A percentile compares a stretch with the other conserved stretches of the same genome.
These are phyloP conservation scores for Petaurus breviceps DNA, from an alignment of 2,113 vertebrate species.

Conservation along the genomic window DNA sequence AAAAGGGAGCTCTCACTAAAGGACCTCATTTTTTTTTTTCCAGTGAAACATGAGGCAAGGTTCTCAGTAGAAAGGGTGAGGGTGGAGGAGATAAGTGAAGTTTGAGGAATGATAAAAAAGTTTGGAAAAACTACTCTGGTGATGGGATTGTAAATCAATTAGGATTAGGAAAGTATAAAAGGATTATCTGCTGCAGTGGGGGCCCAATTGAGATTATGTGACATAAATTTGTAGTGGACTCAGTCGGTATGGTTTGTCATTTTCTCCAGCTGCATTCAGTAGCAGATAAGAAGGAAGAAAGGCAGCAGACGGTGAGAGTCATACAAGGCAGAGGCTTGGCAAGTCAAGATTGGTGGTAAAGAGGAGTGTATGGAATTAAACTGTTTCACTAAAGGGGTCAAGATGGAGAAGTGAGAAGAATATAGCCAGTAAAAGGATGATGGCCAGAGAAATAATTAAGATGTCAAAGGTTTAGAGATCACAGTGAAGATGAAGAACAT, in stretches of 20 bases:
- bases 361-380: not conserved
- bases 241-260: not conserved
- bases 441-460: not conserved
- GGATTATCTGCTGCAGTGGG: not conserved
- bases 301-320: not conserved
- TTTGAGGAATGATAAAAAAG: not conserved
- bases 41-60: not conserved
- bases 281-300: not conserved
- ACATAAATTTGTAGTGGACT: not conserved
- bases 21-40: not conserved
- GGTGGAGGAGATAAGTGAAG: not conserved
- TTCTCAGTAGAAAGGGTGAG: not conserved
- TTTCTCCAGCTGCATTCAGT: not conserved
- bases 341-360: not conserved
- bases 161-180: not conserved
- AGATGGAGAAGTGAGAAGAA: not conserved
- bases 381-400: not conserved
- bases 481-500: not conserved
- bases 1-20: not conserved
- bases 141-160: not conserved
- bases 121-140: not conserved
- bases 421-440: not conserved
- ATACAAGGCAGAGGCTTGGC: not conserved
- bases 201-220: not conserved
- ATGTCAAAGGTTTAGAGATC: no score